Evolutionary conservation across 2,888 invertebrate species (phyloP), one percentile per base, ranked within the genome.

Genomic region (Eupithecia dodoneata): DNA sequence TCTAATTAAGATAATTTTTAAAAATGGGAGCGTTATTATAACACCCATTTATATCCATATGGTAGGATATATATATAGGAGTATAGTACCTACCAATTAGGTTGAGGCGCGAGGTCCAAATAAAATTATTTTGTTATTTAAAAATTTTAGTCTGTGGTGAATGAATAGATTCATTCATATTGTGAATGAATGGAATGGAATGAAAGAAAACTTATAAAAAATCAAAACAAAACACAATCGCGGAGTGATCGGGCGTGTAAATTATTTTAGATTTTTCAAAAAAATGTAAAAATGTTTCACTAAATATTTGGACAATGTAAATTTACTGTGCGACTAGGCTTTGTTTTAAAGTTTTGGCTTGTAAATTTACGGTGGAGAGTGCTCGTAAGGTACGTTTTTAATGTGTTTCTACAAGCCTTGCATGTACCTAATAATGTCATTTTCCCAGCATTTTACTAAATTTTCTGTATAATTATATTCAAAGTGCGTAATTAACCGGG

Each of bases 141-240:
- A 7, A 4, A 44, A 44, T 44, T 44, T 2, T 44, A 6, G 7
- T 44, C 44, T 44, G 13, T 49, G 12, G 49, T 49, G 49, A 49
- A 49, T 3, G 49, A 49, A 49, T 49, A 3, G 13, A 49, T 63
- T 30, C 10, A 4, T 59, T 59, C 59, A 18, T 59, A 7, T 18
- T 59, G 55, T 30, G 30, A 30, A 30, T 30, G 30, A 30, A 30
- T 42, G 2, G 18, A 15, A n/a, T n/a, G 63, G 9, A 63, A 4
- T 15, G 71, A 55, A 72, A 9, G 15, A 72, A 63, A 65, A 69
- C 7, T 55, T 1, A 10, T 5, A 63, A 69, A 73, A 72, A 77
- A 75, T 67, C 71, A 74, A 78, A 82, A 82, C 82, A 82, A 82
- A 82, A 82, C 78, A 81, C 80, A 41, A 73, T 80, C 81, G 75